Evolutionary conservation across 2,888 invertebrate species (phyloP), one percentile per base, ranked within the genome.

Genomic region (Microdon myrmicae): DNA sequence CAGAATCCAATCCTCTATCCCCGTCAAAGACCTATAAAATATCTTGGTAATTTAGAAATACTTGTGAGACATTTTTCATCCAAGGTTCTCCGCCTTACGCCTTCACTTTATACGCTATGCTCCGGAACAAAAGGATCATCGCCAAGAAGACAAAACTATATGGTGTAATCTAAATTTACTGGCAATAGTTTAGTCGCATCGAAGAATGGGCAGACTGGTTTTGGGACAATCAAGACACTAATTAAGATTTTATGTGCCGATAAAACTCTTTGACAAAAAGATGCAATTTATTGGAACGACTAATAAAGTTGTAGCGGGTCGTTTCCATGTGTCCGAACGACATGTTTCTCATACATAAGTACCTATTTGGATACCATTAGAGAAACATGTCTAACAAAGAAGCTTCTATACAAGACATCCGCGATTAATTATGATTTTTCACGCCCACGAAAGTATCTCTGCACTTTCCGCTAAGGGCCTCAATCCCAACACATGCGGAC

Each of bases 161-260:
- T 37, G 35, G 37, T 39, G 26, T n/a, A 28, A 56, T 35, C 28
- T 32, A 26, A 32, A 39, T 55, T 55, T 38, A 55, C 47, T 26
- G 16, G 17, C 28, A 32, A 28, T 17, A 28, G 41, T 29, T 43
- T 37, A 26, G 43, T 61, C 48, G 37, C 22, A 32, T 35, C 31
- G 25, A 45, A 34, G 26, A 23, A 17, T 2, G 6, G 12, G 8
- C 10, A 20, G 28, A 20, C 20, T 44, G 3, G 17, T n/a, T 26
- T 41, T 26, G 1, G 3, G 12, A 61, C 56, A 56, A 58, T 58
- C 49, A 41, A 29, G 35, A 37, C 56, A 32, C 61, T 64, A 64
- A 64, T 56, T 64, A 56, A 64, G 49, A 58, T 51, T 61, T 64
- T 51, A 64, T 64, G 58, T 49, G 39, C 20, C 51, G 58, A 41